Evolutionary conservation across 2,888 invertebrate species (phyloP).

Genomic region (Acholoe squamosa): DNA sequence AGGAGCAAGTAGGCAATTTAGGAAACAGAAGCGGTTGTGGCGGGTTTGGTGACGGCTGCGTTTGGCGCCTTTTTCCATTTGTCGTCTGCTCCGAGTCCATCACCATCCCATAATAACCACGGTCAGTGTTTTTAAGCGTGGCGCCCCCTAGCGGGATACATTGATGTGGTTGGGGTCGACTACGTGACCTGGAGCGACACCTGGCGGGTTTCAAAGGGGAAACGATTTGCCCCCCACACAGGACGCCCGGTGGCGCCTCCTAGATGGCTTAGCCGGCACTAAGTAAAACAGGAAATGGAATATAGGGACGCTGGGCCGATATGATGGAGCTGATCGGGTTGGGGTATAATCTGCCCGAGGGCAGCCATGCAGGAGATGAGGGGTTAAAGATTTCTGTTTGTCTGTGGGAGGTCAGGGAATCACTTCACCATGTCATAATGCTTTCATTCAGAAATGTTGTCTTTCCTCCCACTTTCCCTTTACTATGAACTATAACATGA

Average conservation of each 20-base stretch:
- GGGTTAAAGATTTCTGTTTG: too few species aligned
- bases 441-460: too few species aligned
- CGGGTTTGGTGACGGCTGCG: neutral
- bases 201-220: slow-evolving; percentile 4
- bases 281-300: slow-evolving; percentile 51
- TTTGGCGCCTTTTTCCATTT: slow-evolving; percentile 11
- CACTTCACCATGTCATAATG: too few species aligned
- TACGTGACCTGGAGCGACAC: neutral
- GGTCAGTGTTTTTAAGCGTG: slow-evolving; percentile 44
- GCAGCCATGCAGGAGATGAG: too few species aligned
- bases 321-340: slow-evolving; percentile 3
- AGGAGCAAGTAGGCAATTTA: neutral
- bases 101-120: slow-evolving; percentile 46
- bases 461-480: too few species aligned
- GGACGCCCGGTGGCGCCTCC: neutral
- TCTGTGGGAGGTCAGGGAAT: too few species aligned
- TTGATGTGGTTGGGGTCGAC: slow-evolving; percentile 37
- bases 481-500: too few species aligned
- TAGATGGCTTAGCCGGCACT: neutral
- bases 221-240: neutral
- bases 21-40: neutral
- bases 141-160: slow-evolving; percentile 11
- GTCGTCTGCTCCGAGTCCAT: neutral
- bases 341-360: neutral
- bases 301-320: neutral